Evolutionary conservation across 2,888 invertebrate species (phyloP), one percentile per base, ranked within the genome.

Genomic region (Empis stercorea): DNA sequence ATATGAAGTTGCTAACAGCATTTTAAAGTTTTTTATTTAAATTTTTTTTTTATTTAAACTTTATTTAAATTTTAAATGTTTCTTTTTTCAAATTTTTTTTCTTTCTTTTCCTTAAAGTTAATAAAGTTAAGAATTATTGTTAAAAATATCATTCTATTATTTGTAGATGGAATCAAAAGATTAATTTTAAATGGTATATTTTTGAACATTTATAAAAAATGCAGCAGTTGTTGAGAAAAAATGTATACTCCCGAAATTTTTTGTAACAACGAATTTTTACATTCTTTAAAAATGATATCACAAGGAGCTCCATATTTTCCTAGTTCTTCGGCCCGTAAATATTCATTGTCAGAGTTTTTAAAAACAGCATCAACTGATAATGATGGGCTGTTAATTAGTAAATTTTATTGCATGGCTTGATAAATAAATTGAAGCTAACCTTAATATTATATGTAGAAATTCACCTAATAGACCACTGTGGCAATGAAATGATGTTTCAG

Each of bases 401-500:
- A 17, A 46, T 20, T 40, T 11, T 34, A 30, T 40, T 38, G 2
- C 5, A 17, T 39, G n/a, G 5, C 20, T 34, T 13, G 4, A 15
- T 34, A 32, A 23, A 27, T 16, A 7, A 52, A 51, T 48, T 52
- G 55, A 48, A 57, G 71, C 76, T 76, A 72, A 82, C 81, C 81
- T 80, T 63, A 86, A 75, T 63, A 83, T 66, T 56, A 83, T 78
- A 70, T 84, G 80, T 55, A 83, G 71, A 61, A 85, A 72, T 72
- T 84, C 79, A 45, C 80, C 82, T 54, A 82, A 73, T 58, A 86
- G 71, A 39, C 84, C 82, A 59, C 79, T 79, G 57, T 76, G 75
- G 60, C 76, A 73, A 53, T 74, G 74, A 59, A 84, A 77, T 51
- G 81, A 76, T 49, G 75, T 73, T 61, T 78, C 74, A 2, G 84